Percentiles rank a stretch among this genome's conserved stretches.
Conservation (phyloP, 2,113 vertebrate species). For the Pica pica region DNA sequence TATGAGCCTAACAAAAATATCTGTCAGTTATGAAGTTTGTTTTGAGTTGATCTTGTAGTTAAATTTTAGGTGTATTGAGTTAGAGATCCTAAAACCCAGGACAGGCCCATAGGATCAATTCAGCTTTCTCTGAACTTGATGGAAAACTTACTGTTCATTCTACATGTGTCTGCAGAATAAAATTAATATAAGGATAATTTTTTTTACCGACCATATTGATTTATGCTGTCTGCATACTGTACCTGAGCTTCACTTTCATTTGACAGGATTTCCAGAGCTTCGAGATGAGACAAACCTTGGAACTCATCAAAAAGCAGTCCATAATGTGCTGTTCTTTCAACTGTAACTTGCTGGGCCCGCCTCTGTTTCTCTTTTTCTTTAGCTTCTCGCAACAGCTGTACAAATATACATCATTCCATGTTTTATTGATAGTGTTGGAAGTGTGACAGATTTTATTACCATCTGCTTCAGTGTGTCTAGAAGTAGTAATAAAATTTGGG, state of each 20-base stretch:
- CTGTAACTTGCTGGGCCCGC: conserved; percentile 80
- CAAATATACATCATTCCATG: conserved; percentile 3
- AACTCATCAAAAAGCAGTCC: conserved; percentile 95
- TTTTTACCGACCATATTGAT: neutral
- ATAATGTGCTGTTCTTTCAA: conserved; percentile 88
- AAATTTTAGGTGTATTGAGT: neutral
- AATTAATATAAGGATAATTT: neutral
- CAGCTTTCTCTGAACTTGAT: neutral
- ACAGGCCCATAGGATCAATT: neutral
- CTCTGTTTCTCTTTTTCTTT: conserved; percentile 94
- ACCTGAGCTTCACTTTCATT: conserved; percentile 95
- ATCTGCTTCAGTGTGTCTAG: neutral
- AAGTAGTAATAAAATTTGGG: neutral
- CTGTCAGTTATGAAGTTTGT: neutral
- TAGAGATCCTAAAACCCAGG: neutral
- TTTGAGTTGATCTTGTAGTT: neutral
- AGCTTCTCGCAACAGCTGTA: conserved; percentile 91
- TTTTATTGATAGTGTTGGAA: neutral
- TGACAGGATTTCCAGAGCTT: conserved; percentile 97
- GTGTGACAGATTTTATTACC: neutral
- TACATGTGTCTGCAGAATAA: neutral
- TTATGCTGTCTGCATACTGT: neutral
- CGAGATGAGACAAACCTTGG: conserved; percentile 94
- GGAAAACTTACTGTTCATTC: neutral
- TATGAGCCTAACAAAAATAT: neutral